Base-by-base conservation (phyloP, 2,797 vertebrate species). In the Sebastes minor region DNA sequence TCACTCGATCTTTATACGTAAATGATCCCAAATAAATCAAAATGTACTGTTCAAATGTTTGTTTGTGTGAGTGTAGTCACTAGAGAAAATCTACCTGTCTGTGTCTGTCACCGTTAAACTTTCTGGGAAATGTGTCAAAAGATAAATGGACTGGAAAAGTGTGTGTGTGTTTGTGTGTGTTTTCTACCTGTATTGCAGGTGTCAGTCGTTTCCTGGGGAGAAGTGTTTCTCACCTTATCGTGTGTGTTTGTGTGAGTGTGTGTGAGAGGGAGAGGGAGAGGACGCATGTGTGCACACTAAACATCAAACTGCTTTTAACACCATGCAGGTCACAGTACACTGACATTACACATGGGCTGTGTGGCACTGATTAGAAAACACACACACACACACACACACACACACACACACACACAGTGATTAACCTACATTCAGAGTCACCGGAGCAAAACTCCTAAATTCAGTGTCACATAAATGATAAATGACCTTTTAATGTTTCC, bases 221-320 rank as follows among this genome's bases (percentile, higher is more conserved):
- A 42, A 16, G 38, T 42, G 38, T 14, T 49, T 49, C 46, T 49
- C 18, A 49, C 18, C 46, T 46, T 18, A 18, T 46, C 6, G 5
- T 63, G 46, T 27, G 30, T 55, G 42, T 55, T 57, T 61, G n/a
- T 13, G 69, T 66, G 68, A 27, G 76, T 52, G 66, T 8, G 35
- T 8, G 32, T 14, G 61, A 8, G 28, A 0, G 60, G 4, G 27
- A 10, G 7, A n/a, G n/a, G 2, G 11, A 66, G 20, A 22, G 63
- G 27, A 46, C n/a, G 28, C 10, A 28, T 63, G 73, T 65, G 74
- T 76, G 62, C 25, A 5, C 67, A 25, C 25, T 28, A 64, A 82
- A 85, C 88, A 81, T 65, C 71, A 82, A 81, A 88, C 82, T 65
- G 89, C 84, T 89, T 90, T 90, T 91, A 90, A 84, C 89, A 83